Evolutionary conservation across 2,797 vertebrate species (phyloP).

Genomic region (Sandelia bainsii): DNA sequence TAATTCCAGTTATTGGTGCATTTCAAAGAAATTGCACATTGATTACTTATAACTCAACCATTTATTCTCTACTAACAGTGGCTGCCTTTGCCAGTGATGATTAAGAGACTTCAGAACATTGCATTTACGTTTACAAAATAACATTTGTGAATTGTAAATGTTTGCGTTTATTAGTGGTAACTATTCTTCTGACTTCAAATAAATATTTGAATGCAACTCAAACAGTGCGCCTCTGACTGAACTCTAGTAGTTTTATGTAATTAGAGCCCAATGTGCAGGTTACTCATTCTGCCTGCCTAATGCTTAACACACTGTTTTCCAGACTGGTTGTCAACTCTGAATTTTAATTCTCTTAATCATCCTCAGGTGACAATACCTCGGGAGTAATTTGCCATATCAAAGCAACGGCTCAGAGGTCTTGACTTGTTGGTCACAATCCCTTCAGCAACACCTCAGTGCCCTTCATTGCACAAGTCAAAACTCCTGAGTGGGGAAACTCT

Average conservation of each 20-base stretch:
- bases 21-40: too few relatives aligned
- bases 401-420: constrained; percentile 58
- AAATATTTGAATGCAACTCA: too few relatives aligned
- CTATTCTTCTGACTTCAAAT: neutral
- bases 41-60: too few relatives aligned
- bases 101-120: too few relatives aligned
- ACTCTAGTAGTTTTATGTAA: constrained; percentile 35
- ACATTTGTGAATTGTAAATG: neutral
- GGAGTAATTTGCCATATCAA: constrained; percentile 75
- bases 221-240: neutral
- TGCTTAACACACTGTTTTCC: constrained; percentile 55
- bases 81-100: too few relatives aligned
- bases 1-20: too few relatives aligned
- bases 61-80: too few relatives aligned
- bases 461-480: constrained; percentile 63
- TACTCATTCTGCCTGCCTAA: constrained; percentile 57
- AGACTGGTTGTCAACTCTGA: constrained; percentile 60
- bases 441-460: constrained; percentile 66
- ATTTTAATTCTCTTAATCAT: constrained; percentile 70
- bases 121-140: too few relatives aligned
- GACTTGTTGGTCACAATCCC: constrained; percentile 61
- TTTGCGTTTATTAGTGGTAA: neutral
- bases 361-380: constrained; percentile 76
- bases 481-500: constrained; percentile 41
- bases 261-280: constrained; percentile 38